A percentile compares a stretch with the other conserved stretches of the same genome.
Conservation (phyloP, 2,888 invertebrate species). For the Drosophila pegasa region DNA sequence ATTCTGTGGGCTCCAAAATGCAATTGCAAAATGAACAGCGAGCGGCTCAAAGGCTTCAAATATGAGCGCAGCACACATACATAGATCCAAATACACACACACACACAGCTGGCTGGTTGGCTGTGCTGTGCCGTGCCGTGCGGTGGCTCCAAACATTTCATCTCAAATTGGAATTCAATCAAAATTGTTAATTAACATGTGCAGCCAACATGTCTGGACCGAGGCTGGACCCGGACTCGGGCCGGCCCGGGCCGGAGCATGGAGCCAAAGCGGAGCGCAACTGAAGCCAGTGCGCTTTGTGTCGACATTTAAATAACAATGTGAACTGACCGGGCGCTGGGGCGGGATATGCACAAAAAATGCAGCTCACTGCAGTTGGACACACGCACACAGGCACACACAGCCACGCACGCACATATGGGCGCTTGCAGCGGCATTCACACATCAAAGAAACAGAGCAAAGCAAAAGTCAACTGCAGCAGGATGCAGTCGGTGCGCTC, state of each 20-base stretch:
- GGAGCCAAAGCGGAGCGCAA: not conserved
- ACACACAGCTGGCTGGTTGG: not conserved
- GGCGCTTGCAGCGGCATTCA: conserved; percentile 27
- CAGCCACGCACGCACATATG: not conserved
- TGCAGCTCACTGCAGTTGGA: conserved; percentile 37
- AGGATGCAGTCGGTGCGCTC: conserved; percentile 13
- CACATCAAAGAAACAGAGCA: conserved; percentile 52
- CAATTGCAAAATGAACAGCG: conserved; percentile 49
- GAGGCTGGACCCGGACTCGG: not conserved
- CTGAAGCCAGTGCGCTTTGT: conserved; percentile 17
- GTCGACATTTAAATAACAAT: conserved; percentile 62
- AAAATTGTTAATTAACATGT: conserved; percentile 82
- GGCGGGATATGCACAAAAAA: conserved; percentile 19
- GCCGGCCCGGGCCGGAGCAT: not conserved
- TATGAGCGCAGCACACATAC: conserved; percentile 5
- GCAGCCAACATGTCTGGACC: conserved; percentile 41
- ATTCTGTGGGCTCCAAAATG: conserved; percentile 32
- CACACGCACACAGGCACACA: not conserved
- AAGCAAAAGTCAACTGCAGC: conserved; percentile 31
- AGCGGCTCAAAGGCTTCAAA: conserved; percentile 42
- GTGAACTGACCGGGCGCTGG: conserved; percentile 17
- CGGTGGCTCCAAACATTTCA: conserved; percentile 59
- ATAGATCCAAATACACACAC: not conserved
- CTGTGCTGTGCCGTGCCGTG: not conserved
- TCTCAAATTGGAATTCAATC: conserved; percentile 78